Evolutionary conservation across 2,888 invertebrate species (phyloP).

Genomic region (Miltochrista miniata): DNA sequence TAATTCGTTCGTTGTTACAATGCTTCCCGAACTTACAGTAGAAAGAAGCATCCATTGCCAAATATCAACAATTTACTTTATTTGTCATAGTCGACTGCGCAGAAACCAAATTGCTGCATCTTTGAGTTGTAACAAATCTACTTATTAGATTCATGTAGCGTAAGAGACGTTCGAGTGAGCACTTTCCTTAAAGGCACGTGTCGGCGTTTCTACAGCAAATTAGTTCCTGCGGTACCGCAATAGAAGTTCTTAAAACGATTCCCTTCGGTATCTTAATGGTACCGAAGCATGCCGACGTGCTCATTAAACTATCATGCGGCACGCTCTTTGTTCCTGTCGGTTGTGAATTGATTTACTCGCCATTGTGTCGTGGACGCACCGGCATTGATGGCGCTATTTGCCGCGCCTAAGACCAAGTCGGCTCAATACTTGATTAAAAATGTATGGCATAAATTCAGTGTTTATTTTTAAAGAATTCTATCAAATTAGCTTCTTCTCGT

Average conservation of each 20-base stretch:
- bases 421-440: constrained; percentile 59
- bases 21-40: constrained; percentile 50
- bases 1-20: constrained; percentile 54
- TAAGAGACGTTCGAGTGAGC: too few relatives aligned
- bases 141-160: constrained; percentile 28
- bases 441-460: too few relatives aligned
- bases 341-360: constrained; percentile 72
- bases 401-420: constrained; percentile 26
- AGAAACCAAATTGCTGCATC: constrained; percentile 38
- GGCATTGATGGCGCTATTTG: constrained; percentile 30
- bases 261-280: constrained; percentile 62
- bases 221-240: constrained; percentile 55
- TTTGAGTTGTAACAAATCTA: constrained; percentile 38
- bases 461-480: constrained; percentile 30
- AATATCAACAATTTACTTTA: constrained; percentile 45
- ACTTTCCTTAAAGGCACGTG: constrained; percentile 51
- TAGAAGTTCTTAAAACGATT: constrained; percentile 57
- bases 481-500: too few relatives aligned
- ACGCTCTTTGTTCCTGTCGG: constrained; percentile 59
- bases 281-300: constrained; percentile 45
- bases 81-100: constrained; percentile 42
- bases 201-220: constrained; percentile 64
- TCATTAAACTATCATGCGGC: constrained; percentile 52
- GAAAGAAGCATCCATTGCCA: constrained; percentile 48
- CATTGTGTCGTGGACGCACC: constrained; percentile 56